Evolutionary conservation across 2,888 invertebrate species (phyloP), one percentile per base, ranked within the genome.

Genomic region (Merodon equestris): DNA sequence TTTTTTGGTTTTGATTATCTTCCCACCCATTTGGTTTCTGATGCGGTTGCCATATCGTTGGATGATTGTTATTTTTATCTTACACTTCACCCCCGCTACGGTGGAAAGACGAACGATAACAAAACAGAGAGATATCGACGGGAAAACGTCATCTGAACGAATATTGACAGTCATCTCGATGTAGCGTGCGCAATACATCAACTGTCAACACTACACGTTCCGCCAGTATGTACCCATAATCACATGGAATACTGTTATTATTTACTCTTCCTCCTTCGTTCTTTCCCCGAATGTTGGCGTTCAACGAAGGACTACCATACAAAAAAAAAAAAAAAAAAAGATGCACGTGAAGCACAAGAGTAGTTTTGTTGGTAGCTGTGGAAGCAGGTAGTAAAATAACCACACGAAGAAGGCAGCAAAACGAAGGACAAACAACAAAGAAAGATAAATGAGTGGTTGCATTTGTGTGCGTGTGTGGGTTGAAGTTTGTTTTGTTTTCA

Each of bases 361-460:
- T 34, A 13, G 36, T 54, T 45, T 27, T n/a, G n/a, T n/a, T 58
- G 15, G 63, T 53, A 19, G 47, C 19, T 57, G 44, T 64, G 38
- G 58, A 51, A 53, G 27, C 38, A 60, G 75, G 42, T 44, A 34
- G 19, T 53, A 60, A 64, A 64, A 57, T 54, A 71, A 66, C 51
- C 64, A 64, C 27, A 19, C 15, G 53, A 66, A 71, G 60, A 48
- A 60, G 38, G 14, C 48, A 18, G 38, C 48, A 51, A 54, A 60
- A 66, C 36, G 54, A 42, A 75, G 51, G 57, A 45, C 63, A 70
- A 76, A 7, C 27, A 71, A 51, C 27, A 64, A 48, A 61, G 44
- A 58, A 27, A 17, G 5, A 51, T 1, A 19, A 57, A 57, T 34
- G 2, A 13, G 13, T 38, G 45, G 14, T 34, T 71, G 48, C 51